Base-by-base conservation (phyloP, 2,888 invertebrate genomes). In the Spodoptera littoralis region DNA sequence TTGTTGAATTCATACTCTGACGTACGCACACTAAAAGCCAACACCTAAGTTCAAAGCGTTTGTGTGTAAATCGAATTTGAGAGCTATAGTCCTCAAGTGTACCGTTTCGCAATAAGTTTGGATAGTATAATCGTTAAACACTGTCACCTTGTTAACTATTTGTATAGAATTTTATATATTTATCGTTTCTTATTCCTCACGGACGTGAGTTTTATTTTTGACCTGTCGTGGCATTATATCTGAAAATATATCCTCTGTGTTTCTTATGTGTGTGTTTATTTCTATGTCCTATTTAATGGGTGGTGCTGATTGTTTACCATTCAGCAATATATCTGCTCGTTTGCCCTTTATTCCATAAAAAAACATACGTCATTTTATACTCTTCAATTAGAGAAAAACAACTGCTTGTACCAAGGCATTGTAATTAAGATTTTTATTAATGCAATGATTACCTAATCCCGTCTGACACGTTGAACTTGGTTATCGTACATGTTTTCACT, bases 241-340 rank as follows among this genome's bases (percentile, higher is more conserved):
- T 93, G 91, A 89, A 92, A 93, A 91, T 94, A 94, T 93, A 94
- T 91, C 92, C 89, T 94, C 93, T 92, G 93, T 94, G 93, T 94
- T 94, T 94, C 93, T 88, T 90, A 90, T 65, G 46, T 67, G 69
- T 76, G 77, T 84, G 91, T 73, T 91, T 90, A 87, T 88, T 90
- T 66, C 27, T 50, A 3, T 9, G 11, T 11, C 43, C 41, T 44
- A 27, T 3, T 27, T 5, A 27, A 27, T 27, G 27, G 2, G 27
- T 27, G 3, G 27, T 5, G 27, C 27, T 27, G 27, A 3, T 27
- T 4, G 27, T 27, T 27, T 27, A 27, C 4, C 27, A 27, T 27
- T 5, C 5, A 27, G 27, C 27, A 5, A 27, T 27, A 5, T 0
- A 5, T 36, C 9, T 9, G 9, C 36, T 9, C 1, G 9, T 8